Evolutionary conservation across 2,113 vertebrate species (phyloP).

Genomic region (Oryzias melastigma): DNA sequence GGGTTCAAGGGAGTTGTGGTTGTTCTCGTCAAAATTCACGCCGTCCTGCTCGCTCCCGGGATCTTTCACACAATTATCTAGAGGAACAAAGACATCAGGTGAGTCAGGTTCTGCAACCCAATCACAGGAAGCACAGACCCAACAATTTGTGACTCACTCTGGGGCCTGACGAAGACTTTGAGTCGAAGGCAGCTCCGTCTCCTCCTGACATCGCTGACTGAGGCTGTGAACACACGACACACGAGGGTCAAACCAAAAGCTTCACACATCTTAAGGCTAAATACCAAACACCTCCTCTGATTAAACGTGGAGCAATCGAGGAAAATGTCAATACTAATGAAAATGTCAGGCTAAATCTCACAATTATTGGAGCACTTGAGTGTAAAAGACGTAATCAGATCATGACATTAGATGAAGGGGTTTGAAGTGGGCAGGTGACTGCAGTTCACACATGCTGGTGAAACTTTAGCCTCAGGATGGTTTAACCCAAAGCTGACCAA

Average conservation of each 20-base stretch:
- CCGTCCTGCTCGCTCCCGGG: constrained; percentile 91
- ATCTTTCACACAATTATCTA: constrained; percentile 98
- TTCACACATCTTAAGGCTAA: not conserved
- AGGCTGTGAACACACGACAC: constrained; percentile 77
- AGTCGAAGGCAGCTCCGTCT: constrained; percentile 92
- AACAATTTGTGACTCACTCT: constrained; percentile 85
- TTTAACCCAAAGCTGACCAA: too few species aligned
- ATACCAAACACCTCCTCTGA: constrained; percentile 5
- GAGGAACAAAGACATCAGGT: constrained; percentile 73
- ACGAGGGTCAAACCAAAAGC: constrained; percentile 5
- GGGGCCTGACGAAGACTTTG: constrained; percentile 94
- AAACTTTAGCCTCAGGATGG: too few species aligned
- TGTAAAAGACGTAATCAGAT: not conserved
- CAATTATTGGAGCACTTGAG: constrained; percentile 8
- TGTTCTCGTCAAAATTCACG: constrained; percentile 95
- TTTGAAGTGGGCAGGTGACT: not conserved
- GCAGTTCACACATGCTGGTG: too few species aligned
- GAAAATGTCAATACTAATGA: constrained; percentile 16
- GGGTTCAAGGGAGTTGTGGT: constrained; percentile 98
- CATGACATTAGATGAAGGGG: not conserved
- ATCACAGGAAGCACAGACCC: constrained; percentile 12
- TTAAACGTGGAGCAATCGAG: not conserved
- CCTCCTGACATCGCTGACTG: constrained; percentile 88
- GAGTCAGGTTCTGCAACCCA: constrained; percentile 46
- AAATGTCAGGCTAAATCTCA: constrained; percentile 32